phyloP scores from a whole-genome alignment of 2,888 invertebrate genomes.

The Drosophila atroscutellata region DNA sequence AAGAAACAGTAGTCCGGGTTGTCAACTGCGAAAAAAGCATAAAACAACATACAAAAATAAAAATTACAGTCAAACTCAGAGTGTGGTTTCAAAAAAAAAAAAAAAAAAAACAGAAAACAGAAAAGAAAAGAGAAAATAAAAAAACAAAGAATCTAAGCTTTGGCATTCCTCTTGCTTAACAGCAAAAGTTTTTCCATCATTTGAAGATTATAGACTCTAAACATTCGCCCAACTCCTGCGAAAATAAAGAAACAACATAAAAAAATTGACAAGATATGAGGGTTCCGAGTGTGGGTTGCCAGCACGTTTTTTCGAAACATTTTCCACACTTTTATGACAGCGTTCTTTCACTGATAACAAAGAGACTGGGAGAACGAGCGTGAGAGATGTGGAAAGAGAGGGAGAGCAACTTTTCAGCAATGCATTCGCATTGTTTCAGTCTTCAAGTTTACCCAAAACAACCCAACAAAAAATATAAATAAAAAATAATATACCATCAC shows the following conservation, averaged over 20 bases:
- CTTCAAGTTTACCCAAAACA: slow-evolving; percentile 6
- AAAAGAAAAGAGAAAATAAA: slow-evolving; percentile 22
- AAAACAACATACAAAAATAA: slow-evolving; percentile 11
- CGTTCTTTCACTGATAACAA: slow-evolving; percentile 53
- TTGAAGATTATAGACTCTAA: slow-evolving; percentile 83
- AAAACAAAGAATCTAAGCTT: slow-evolving; percentile 70
- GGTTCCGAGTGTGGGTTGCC: slow-evolving; percentile 40
- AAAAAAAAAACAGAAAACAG: too few species aligned
- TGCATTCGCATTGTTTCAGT: slow-evolving; percentile 70
- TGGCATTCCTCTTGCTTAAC: slow-evolving; percentile 82
- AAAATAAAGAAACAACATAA: slow-evolving; percentile 15
- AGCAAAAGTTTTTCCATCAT: slow-evolving; percentile 83
- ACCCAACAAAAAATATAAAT: background rate
- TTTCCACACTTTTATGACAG: slow-evolving; percentile 82
- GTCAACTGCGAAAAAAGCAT: slow-evolving; percentile 64
- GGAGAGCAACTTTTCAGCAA: slow-evolving; percentile 59
- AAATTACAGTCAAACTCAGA: slow-evolving; percentile 49
- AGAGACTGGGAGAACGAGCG: background rate
- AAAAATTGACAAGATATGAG: slow-evolving; percentile 66
- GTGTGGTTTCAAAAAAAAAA: slow-evolving; percentile 47
- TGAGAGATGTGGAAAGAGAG: background rate
- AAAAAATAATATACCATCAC: background rate
- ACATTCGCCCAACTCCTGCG: slow-evolving; percentile 56
- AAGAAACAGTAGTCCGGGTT: slow-evolving; percentile 56
- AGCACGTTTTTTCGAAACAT: slow-evolving; percentile 71